Percentiles rank a stretch among this genome's conserved stretches.
Evolutionary conservation across 1,140 invertebrate species (phyloP).

Genomic region (Drepana arcuata): DNA sequence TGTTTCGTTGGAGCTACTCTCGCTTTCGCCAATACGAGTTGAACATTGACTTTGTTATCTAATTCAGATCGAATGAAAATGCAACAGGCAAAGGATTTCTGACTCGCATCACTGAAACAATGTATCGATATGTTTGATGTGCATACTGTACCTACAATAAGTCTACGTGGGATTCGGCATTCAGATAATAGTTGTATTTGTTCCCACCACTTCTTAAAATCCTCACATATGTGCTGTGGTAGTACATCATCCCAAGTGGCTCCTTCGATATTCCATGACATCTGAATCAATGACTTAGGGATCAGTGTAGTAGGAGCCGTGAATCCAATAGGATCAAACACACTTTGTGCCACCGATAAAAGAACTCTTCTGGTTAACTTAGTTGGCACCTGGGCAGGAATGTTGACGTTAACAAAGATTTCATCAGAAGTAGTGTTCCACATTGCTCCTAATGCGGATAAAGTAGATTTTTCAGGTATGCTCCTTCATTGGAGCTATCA

Average conservation of each 20-base stretch:
- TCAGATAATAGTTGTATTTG: background rate
- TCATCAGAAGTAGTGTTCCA: background rate
- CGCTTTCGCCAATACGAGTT: constrained; percentile 3
- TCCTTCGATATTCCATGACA: background rate
- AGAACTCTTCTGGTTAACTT: constrained; percentile 6
- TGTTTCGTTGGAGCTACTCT: constrained; percentile 6
- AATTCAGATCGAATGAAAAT: constrained; percentile 3
- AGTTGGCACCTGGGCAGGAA: background rate
- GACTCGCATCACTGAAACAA: constrained; percentile 8
- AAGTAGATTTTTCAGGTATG: background rate
- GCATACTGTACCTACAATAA: background rate
- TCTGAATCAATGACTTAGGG: constrained; percentile 6
- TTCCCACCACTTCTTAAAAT: constrained; percentile 4
- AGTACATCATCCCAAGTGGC: constrained; percentile 4
- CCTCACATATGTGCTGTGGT: background rate
- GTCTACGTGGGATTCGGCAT: background rate
- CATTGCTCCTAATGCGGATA: background rate
- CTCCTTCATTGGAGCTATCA: background rate
- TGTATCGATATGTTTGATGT: constrained; percentile 1
- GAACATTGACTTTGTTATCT: constrained; percentile 1
- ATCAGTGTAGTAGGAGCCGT: constrained; percentile 5
- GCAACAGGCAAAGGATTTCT: constrained; percentile 1
- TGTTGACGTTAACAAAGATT: background rate
- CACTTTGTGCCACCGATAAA: constrained; percentile 6
- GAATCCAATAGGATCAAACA: constrained; percentile 12